Conservation (phyloP, 2,113 vertebrate genomes). For the Cyanoramphus novaezelandiae region DNA sequence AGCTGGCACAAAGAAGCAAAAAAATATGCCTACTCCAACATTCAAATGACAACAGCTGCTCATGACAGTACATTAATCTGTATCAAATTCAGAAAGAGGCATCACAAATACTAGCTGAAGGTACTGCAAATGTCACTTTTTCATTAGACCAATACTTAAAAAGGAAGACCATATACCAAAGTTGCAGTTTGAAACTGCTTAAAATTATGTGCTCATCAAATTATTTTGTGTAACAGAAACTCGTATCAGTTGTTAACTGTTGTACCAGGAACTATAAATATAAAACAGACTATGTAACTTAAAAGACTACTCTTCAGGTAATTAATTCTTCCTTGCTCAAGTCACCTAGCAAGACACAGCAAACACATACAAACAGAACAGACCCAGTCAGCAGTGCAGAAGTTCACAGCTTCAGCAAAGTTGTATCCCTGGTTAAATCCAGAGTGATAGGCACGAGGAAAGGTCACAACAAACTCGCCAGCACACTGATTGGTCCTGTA, state of each 20-base stretch:
- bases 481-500: constrained; percentile 98
- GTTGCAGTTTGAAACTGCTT: neutral
- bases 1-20: neutral
- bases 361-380: constrained; percentile 61
- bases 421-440: constrained; percentile 99
- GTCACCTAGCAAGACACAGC: constrained; percentile 13
- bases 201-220: neutral
- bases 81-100: neutral
- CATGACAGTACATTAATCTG: neutral
- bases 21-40: neutral
- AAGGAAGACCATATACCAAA: neutral
- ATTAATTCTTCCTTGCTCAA: neutral
- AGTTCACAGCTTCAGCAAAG: constrained; percentile 98
- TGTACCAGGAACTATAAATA: neutral
- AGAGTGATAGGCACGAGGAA: constrained; percentile 97
- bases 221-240: neutral
- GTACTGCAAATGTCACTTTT: neutral
- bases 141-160: neutral
- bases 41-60: neutral
- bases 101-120: neutral
- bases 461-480: constrained; percentile 97
- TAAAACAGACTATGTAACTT: neutral
- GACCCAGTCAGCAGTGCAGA: constrained; percentile 99
- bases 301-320: neutral
- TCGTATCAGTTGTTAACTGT: neutral